A percentile compares a stretch with the other conserved stretches of the same genome.
phyloP scores from a whole-genome alignment of 2,888 invertebrate species.

The Gastrophysa polygoni region DNA sequence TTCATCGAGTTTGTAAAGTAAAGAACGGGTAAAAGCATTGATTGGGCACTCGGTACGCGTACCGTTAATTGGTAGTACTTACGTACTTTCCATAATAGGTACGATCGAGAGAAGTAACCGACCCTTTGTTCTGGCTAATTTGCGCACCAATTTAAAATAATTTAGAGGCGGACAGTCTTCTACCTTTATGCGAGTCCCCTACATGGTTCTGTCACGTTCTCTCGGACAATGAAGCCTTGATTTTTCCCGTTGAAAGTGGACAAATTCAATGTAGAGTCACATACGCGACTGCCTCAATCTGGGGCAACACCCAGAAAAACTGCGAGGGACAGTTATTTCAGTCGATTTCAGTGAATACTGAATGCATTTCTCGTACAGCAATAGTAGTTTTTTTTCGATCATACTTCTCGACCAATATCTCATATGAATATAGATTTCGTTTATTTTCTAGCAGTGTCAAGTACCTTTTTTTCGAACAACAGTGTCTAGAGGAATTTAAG shows the following conservation, averaged over 20 bases:
- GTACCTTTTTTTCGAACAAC: no score
- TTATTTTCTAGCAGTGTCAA: no score
- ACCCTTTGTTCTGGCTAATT: constrained; percentile 47
- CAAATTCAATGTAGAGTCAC: background rate
- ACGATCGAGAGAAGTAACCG: constrained; percentile 35
- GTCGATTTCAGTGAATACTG: no score
- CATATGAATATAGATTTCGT: no score
- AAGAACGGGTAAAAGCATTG: constrained; percentile 40
- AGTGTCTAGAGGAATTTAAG: no score
- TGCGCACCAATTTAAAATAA: constrained; percentile 47
- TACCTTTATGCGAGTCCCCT: constrained; percentile 12
- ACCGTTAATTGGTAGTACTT: constrained; percentile 47
- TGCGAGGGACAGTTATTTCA: no score
- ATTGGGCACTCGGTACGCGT: constrained; percentile 41
- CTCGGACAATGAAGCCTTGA: constrained; percentile 1
- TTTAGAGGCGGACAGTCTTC: constrained; percentile 41
- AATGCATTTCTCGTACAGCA: no score
- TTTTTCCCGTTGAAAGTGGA: background rate
- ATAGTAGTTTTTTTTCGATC: no score
- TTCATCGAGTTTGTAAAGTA: background rate
- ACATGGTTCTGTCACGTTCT: constrained; percentile 20
- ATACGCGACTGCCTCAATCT: background rate
- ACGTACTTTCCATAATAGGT: constrained; percentile 46
- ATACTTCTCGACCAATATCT: no score
- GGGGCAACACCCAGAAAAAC: background rate